Conservation (phyloP, 2,888 invertebrate genomes). For the Apodemia hepburni region DNA sequence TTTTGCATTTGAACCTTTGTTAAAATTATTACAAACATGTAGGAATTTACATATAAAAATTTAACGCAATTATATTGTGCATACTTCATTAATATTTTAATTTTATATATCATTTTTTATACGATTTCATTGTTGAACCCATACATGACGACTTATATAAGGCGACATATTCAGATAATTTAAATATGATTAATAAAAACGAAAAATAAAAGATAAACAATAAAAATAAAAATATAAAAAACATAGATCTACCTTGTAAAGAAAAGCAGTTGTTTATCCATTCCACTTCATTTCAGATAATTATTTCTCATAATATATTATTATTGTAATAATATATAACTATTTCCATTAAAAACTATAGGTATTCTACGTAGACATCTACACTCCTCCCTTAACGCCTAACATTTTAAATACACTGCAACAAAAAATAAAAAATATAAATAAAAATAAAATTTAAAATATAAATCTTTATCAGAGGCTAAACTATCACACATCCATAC, state of each 20-base stretch:
- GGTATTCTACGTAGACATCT: slow-evolving; percentile 77
- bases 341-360: slow-evolving; percentile 77
- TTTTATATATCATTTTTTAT: no score
- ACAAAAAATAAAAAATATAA: slow-evolving; percentile 62
- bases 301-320: slow-evolving; percentile 73
- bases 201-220: background rate
- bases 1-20: no score
- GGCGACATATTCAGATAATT: no score
- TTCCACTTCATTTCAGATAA: slow-evolving; percentile 59
- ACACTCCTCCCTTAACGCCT: slow-evolving; percentile 71
- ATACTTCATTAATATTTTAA: no score
- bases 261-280: slow-evolving; percentile 65
- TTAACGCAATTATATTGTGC: no score
- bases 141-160: no score
- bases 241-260: slow-evolving; percentile 56
- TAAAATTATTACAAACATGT: no score
- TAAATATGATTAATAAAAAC: no score
- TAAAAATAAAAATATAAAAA: slow-evolving; percentile 14
- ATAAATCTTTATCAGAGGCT: slow-evolving; percentile 29
- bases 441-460: slow-evolving; percentile 44
- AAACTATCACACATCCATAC: no score
- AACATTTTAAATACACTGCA: slow-evolving; percentile 78
- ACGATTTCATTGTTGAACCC: no score
- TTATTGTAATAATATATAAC: slow-evolving; percentile 79
- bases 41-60: no score